Percentiles rank a stretch among this genome's conserved stretches.
phyloP scores from a whole-genome alignment of 2,888 invertebrate species.

The Eulithis prunata region DNA sequence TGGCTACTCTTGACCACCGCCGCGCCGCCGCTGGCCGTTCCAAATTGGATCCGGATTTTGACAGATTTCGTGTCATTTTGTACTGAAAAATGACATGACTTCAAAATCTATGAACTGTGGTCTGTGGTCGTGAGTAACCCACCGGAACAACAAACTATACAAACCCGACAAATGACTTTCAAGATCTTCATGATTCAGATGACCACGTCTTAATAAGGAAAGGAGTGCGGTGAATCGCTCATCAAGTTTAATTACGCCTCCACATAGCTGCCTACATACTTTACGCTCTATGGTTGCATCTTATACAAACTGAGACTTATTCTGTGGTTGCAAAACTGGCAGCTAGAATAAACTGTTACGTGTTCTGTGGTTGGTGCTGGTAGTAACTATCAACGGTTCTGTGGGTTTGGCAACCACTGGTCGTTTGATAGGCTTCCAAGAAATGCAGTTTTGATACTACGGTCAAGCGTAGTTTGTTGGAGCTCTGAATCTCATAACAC shows the following conservation, averaged over 20 bases:
- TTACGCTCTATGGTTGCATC: neutral
- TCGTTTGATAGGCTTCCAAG: slow-evolving; percentile 4
- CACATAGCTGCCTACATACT: slow-evolving; percentile 1
- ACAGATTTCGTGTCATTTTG: no score
- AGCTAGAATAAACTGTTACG: neutral
- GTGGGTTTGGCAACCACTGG: slow-evolving; percentile 9
- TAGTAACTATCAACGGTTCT: slow-evolving; percentile 2
- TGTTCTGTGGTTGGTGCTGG: neutral
- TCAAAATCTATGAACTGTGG: no score
- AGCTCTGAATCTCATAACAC: neutral
- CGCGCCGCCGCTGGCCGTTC: no score
- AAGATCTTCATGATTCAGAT: slow-evolving; percentile 9
- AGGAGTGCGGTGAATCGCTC: slow-evolving; percentile 13
- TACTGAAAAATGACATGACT: no score
- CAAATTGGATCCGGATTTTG: no score
- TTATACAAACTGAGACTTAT: neutral
- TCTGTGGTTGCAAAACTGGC: neutral
- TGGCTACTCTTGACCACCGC: no score
- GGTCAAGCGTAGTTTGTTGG: neutral
- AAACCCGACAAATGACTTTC: neutral
- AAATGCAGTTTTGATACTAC: slow-evolving; percentile 7
- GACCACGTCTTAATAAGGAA: slow-evolving; percentile 18
- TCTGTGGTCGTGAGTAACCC: no score
- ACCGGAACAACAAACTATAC: no score
- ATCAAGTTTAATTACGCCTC: slow-evolving; percentile 20